These are phyloP conservation scores for Scolopax mira DNA, from an alignment of 2,113 vertebrate species.

Conservation along the genomic window DNA sequence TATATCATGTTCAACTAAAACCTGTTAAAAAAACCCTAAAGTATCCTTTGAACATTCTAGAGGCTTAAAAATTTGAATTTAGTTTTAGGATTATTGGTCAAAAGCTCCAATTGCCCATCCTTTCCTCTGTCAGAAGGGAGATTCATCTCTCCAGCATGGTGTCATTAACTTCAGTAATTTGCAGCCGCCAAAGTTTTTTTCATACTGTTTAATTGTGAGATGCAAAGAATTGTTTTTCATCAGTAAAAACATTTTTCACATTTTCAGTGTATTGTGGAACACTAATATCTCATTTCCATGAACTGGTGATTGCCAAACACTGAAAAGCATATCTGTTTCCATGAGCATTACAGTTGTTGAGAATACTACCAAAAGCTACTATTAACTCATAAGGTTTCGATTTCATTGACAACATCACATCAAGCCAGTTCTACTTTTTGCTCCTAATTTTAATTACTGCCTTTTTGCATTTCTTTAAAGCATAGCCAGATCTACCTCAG, in stretches of 20 bases:
- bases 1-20: fast-evolving
- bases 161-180: background rate
- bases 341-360: background rate
- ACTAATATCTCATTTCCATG: background rate
- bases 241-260: background rate
- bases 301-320: background rate
- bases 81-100: background rate
- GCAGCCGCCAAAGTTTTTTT: background rate
- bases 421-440: background rate
- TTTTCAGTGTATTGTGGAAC: background rate
- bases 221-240: fast-evolving
- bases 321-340: background rate
- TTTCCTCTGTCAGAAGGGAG: background rate
- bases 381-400: background rate
- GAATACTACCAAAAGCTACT: background rate
- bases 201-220: background rate
- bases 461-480: constrained; percentile 23
- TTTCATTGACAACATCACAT: background rate
- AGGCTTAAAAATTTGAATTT: background rate
- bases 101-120: background rate
- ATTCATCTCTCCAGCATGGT: background rate
- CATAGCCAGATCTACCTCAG: background rate
- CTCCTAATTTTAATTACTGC: constrained; percentile 54
- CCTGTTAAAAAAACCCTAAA: background rate
- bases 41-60: fast-evolving